Evolutionary conservation across 2,797 vertebrate species (phyloP).

Genomic region (Leptoclinus maculatus): DNA sequence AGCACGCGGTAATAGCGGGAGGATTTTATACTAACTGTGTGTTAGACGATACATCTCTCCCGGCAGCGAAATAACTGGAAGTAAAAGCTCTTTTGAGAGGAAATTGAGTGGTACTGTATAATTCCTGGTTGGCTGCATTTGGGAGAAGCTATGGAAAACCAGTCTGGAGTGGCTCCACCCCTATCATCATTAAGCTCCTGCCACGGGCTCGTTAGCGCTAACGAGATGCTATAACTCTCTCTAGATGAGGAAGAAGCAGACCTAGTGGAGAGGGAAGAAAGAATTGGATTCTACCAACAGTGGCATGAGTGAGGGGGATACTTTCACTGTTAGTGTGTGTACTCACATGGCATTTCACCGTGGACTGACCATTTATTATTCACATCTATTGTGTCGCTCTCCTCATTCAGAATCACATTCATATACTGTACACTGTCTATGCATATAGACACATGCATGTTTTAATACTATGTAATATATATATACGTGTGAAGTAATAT

Average conservation of each 20-base stretch:
- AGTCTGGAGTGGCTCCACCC: conserved; percentile 31
- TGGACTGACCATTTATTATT: conserved; percentile 24
- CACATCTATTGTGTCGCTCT: not conserved
- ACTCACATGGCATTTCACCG: conserved; percentile 11
- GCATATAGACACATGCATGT: not conserved
- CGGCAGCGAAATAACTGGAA: not conserved
- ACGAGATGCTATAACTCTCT: conserved; percentile 55
- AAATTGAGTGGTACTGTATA: conserved; percentile 3
- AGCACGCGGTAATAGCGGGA: not conserved
- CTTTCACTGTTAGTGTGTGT: conserved; percentile 3
- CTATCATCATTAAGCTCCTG: conserved; percentile 54
- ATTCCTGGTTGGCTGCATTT: conserved; percentile 14
- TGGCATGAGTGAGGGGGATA: not conserved
- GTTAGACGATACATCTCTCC: not conserved
- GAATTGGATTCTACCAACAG: conserved; percentile 11
- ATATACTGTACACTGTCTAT: not conserved
- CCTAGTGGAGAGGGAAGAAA: not conserved
- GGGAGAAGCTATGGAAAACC: conserved; percentile 9
- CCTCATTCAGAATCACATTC: not conserved
- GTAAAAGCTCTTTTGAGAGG: conserved; percentile 8
- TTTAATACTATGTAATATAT: not conserved
- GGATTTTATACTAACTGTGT: not conserved
- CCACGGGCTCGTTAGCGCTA: conserved; percentile 67
- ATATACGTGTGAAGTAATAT: not conserved
- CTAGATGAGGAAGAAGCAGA: conserved; percentile 31